These are phyloP conservation scores for Lacerta bilineata DNA, from an alignment of 2,797 vertebrate genomes.

Conservation along the genomic window DNA sequence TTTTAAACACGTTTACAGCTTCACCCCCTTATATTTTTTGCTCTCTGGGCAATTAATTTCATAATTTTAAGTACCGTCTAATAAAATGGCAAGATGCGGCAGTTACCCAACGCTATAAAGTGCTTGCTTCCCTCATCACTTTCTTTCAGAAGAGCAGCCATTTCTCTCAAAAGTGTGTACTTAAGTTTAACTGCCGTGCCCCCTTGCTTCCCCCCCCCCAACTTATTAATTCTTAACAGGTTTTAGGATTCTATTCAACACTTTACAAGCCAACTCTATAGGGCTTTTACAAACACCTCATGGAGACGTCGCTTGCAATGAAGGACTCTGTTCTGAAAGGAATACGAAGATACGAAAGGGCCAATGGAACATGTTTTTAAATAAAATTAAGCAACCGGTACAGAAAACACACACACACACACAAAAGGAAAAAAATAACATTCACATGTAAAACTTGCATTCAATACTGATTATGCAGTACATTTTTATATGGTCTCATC, in stretches of 20 bases:
- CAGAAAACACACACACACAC: neutral
- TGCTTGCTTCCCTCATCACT: constrained; percentile 54
- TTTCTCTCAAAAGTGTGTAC: constrained; percentile 63
- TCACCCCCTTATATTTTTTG: constrained; percentile 59
- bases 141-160: constrained; percentile 61
- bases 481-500: neutral
- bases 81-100: constrained; percentile 62
- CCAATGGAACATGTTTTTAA: neutral
- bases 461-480: neutral
- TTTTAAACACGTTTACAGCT: constrained; percentile 68
- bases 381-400: neutral
- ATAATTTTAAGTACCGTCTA: constrained; percentile 69
- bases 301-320: neutral
- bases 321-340: constrained; percentile 7
- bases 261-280: constrained; percentile 54
- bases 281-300: constrained; percentile 30
- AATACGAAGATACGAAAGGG: neutral
- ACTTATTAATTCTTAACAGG: constrained; percentile 63
- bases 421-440: neutral
- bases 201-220: constrained; percentile 43
- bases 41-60: constrained; percentile 68
- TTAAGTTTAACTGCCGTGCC: constrained; percentile 60
- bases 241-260: constrained; percentile 40
- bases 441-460: neutral
- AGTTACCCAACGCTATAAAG: constrained; percentile 42